Evolutionary conservation across 2,797 vertebrate species (phyloP).

Genomic region (Sebastes paucispinis): DNA sequence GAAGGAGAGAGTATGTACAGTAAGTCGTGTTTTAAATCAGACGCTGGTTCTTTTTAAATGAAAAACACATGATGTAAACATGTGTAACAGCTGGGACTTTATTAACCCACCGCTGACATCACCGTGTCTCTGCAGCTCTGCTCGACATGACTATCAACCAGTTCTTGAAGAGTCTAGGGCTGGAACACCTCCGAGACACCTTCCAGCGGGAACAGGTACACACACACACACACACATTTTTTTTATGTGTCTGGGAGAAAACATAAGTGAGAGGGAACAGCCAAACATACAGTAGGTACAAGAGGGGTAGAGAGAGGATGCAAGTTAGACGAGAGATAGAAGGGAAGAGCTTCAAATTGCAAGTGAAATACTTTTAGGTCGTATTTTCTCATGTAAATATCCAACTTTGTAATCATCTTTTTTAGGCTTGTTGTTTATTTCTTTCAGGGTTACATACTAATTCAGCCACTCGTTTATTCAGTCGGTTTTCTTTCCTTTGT

Average conservation of each 20-base stretch:
- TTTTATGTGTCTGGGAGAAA: not conserved
- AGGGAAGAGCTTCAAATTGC: not conserved
- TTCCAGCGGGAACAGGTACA: conserved; percentile 96
- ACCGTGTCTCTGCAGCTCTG: conserved; percentile 55
- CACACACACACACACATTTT: conserved; percentile 6
- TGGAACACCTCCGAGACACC: conserved; percentile 96
- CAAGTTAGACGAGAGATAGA: not conserved
- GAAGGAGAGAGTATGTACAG: conserved; percentile 89
- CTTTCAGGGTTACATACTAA: not conserved
- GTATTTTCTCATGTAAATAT: not conserved
- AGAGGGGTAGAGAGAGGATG: not conserved
- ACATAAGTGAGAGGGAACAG: not conserved
- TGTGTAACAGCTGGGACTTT: not conserved
- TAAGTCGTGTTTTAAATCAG: not conserved
- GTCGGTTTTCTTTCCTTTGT: not conserved
- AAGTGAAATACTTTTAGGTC: not conserved
- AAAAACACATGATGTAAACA: not conserved
- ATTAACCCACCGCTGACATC: not conserved
- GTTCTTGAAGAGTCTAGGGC: conserved; percentile 94
- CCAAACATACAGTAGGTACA: not conserved
- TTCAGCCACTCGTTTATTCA: not conserved
- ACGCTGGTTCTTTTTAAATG: not conserved
- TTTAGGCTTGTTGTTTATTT: not conserved
- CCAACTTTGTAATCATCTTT: not conserved
- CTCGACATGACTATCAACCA: conserved; percentile 99